These are phyloP conservation scores for Scaptodrosophila latifasciaeformis DNA, from an alignment of 2,888 invertebrate genomes.

Conservation along the genomic window DNA sequence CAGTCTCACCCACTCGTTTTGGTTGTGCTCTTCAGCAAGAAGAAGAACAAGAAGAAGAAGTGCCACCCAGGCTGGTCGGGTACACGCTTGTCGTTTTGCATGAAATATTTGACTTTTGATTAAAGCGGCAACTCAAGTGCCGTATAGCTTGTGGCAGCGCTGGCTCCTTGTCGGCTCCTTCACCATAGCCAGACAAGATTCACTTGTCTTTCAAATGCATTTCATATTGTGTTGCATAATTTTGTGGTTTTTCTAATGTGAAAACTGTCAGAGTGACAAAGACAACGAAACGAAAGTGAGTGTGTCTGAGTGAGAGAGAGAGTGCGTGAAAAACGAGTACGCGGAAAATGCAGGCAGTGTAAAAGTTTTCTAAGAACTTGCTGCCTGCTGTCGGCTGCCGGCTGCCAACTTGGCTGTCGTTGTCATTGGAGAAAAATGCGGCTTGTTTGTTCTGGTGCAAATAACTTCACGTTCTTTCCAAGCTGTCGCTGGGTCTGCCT, in stretches of 20 bases:
- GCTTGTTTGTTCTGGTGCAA: conserved; percentile 49
- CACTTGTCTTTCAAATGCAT: conserved; percentile 67
- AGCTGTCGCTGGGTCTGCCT: not conserved
- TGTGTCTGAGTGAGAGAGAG: not conserved
- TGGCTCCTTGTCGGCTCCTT: not conserved
- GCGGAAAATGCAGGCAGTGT: conserved; percentile 22
- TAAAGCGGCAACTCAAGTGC: conserved; percentile 69
- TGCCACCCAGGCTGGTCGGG: conserved; percentile 14
- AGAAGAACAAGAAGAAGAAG: too few species aligned
- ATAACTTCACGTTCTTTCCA: conserved; percentile 47
- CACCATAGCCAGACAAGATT: conserved; percentile 50
- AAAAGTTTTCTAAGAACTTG: conserved; percentile 52
- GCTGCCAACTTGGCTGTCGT: conserved; percentile 17
- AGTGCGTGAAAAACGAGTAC: too few species aligned
- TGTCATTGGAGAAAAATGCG: conserved; percentile 31
- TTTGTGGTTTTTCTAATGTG: conserved; percentile 63
- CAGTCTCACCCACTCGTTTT: too few species aligned
- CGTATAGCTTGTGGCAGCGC: conserved; percentile 19
- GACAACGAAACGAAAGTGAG: too few species aligned
- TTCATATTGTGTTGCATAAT: conserved; percentile 68
- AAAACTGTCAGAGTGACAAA: conserved; percentile 31
- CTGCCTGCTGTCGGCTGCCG: conserved; percentile 5
- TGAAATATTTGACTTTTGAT: conserved; percentile 69
- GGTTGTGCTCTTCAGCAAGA: too few species aligned
- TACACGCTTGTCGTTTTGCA: conserved; percentile 51